phyloP scores from a whole-genome alignment of 2,888 invertebrate species.

The Poecilus cupreus region DNA sequence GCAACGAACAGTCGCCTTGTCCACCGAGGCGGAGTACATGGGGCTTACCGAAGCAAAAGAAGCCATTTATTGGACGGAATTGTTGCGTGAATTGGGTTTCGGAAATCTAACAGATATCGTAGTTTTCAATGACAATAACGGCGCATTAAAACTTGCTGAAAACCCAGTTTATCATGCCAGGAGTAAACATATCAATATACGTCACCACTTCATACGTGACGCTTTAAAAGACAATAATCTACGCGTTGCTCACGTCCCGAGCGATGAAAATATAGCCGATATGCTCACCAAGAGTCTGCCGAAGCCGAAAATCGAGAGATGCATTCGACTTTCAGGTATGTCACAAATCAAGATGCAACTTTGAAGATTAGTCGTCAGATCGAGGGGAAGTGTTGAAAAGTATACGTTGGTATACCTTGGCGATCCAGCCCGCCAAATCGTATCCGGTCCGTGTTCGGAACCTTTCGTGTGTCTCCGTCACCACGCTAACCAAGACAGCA shows the following conservation, averaged over 20 bases:
- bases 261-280: not conserved
- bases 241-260: not conserved
- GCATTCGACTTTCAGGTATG: not conserved
- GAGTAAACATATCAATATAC: not conserved
- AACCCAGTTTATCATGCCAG: not conserved
- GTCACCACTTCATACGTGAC: not conserved
- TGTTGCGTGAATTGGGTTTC: conserved; percentile 5
- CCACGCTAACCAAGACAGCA: no score
- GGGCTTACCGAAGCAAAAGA: conserved; percentile 18
- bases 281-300: not conserved
- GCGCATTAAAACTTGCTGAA: not conserved
- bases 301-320: not conserved
- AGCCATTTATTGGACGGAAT: conserved; percentile 7
- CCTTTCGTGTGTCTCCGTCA: no score
- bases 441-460: no score
- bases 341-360: no score
- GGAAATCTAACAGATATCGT: not conserved
- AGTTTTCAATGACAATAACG: not conserved
- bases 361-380: no score
- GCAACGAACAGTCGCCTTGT: conserved; percentile 17
- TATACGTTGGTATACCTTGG: no score
- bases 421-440: no score
- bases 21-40: conserved; percentile 42
- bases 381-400: no score
- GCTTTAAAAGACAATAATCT: not conserved